These are phyloP conservation scores for Amphilophus citrinellus DNA, from an alignment of 2,113 vertebrate species.

Conservation along the genomic window DNA sequence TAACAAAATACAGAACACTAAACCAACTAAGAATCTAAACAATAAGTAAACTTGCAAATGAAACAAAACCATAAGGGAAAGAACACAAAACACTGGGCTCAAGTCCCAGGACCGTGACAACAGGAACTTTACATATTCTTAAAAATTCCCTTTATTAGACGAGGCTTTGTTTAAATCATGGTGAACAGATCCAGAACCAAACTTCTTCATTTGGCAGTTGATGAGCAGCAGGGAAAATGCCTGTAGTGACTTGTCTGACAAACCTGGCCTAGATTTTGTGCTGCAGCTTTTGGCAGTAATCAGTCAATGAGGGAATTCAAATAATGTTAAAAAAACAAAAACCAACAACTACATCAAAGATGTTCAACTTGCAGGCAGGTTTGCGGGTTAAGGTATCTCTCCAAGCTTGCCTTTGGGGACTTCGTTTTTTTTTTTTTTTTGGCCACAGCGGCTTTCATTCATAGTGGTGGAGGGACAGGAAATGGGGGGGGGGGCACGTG, in stretches of 20 bases:
- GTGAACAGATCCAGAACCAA: background rate
- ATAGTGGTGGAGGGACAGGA: too few species aligned
- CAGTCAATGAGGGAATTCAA: slow-evolving; percentile 45
- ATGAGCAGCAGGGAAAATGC: background rate
- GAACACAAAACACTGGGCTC: too few species aligned
- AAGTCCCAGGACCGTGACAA: too few species aligned
- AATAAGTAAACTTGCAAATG: too few species aligned
- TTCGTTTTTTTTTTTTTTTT: too few species aligned
- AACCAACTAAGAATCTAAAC: too few species aligned
- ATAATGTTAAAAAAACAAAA: background rate
- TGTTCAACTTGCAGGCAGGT: background rate
- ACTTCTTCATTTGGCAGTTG: slow-evolving; percentile 16
- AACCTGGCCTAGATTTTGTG: slow-evolving; percentile 38
- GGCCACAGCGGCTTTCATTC: too few species aligned
- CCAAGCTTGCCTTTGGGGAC: background rate
- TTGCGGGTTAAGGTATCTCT: slow-evolving; percentile 29
- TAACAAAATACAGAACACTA: too few species aligned
- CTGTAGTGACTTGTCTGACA: slow-evolving; percentile 25
- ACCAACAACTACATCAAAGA: slow-evolving; percentile 6
- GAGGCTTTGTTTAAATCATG: background rate
- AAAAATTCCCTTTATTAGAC: background rate
- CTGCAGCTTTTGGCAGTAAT: slow-evolving; percentile 39
- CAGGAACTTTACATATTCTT: background rate
- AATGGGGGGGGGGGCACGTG: too few species aligned
- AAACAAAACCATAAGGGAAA: too few species aligned